These are phyloP conservation scores for Sinocyclocheilus grahami DNA, from an alignment of 2,113 vertebrate species.

Conservation along the genomic window DNA sequence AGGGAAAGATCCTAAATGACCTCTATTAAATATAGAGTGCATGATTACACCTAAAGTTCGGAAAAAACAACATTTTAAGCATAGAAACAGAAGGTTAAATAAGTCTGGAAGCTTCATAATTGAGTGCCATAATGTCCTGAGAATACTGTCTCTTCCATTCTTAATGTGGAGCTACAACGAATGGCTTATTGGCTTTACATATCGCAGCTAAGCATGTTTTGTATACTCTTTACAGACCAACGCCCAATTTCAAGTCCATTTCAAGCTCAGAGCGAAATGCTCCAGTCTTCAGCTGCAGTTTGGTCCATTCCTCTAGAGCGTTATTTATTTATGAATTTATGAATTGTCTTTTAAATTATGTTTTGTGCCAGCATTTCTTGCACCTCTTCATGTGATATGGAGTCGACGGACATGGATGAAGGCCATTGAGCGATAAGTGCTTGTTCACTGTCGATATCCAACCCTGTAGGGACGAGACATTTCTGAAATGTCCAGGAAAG, in stretches of 20 bases:
- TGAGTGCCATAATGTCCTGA: slow-evolving; percentile 73
- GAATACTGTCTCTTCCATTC: slow-evolving; percentile 70
- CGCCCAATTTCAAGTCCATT: not conserved
- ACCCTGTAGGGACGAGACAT: not conserved
- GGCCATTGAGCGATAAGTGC: slow-evolving; percentile 42
- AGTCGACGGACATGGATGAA: not conserved
- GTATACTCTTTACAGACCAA: slow-evolving; percentile 67
- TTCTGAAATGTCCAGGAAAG: slow-evolving; percentile 7
- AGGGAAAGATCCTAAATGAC: slow-evolving; percentile 8
- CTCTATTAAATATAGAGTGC: slow-evolving; percentile 67
- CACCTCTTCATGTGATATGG: not conserved
- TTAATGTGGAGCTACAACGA: slow-evolving; percentile 70
- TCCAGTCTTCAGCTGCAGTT: slow-evolving; percentile 57
- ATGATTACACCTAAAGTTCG: slow-evolving; percentile 61
- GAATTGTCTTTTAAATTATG: not conserved
- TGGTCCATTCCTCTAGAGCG: slow-evolving; percentile 47
- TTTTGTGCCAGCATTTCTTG: not conserved
- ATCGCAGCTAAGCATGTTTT: slow-evolving; percentile 49
- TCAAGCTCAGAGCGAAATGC: not conserved
- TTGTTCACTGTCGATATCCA: not conserved
- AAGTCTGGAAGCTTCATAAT: slow-evolving; percentile 66
- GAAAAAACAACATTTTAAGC: slow-evolving; percentile 23
- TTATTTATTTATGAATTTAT: not conserved
- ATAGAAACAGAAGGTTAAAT: slow-evolving; percentile 52
- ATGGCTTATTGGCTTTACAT: slow-evolving; percentile 60